phyloP scores from a whole-genome alignment of 2,888 invertebrate genomes.

The Therioaphis trifolii region DNA sequence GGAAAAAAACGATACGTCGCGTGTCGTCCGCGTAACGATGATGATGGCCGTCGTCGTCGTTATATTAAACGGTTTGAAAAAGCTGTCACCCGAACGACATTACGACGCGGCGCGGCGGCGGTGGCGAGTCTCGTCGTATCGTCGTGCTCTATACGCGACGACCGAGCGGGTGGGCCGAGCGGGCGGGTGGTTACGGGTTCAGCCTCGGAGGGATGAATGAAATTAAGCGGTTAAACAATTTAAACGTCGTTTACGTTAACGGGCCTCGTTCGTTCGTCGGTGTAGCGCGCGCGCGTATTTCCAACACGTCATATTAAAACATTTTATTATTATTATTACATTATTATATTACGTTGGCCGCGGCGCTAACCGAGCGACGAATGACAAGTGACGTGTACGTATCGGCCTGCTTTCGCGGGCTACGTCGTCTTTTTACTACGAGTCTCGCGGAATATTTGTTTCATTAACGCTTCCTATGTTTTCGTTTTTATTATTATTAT shows the following conservation, averaged over 20 bases:
- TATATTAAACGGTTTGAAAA: slow-evolving; percentile 38
- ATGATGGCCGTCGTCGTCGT: slow-evolving; percentile 15
- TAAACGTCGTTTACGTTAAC: slow-evolving; percentile 51
- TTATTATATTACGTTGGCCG: neutral
- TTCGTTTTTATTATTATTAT: too few species aligned
- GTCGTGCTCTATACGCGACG: neutral
- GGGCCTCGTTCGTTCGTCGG: neutral
- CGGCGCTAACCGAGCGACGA: neutral
- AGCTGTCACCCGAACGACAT: slow-evolving; percentile 40
- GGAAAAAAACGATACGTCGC: neutral
- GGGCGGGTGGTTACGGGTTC: neutral
- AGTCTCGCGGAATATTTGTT: neutral
- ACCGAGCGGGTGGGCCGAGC: neutral
- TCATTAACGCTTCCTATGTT: neutral
- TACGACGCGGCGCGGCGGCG: slow-evolving; percentile 10
- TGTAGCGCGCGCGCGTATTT: neutral
- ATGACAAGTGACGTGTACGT: slow-evolving; percentile 1
- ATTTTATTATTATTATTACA: too few species aligned
- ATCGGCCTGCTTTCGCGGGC: neutral
- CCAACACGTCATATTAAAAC: too few species aligned
- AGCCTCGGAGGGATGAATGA: slow-evolving; percentile 40
- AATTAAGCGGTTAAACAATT: slow-evolving; percentile 56
- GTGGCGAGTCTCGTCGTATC: neutral
- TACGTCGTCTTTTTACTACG: neutral
- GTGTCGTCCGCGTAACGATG: neutral